Evolutionary conservation across 2,888 invertebrate species (phyloP).

Genomic region (Polylopha cassiicola): DNA sequence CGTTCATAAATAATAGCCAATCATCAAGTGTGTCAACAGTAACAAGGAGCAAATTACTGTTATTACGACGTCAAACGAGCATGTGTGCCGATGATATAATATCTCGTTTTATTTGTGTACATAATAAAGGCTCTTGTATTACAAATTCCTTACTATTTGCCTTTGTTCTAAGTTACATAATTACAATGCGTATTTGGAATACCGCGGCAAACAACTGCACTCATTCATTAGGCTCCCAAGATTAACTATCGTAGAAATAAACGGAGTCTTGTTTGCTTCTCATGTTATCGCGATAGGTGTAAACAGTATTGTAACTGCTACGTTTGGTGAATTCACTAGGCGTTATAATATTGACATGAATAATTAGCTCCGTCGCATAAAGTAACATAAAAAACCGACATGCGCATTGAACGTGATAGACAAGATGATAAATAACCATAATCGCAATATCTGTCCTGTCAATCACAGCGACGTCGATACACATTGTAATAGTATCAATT

Average conservation of each 20-base stretch:
- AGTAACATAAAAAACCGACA: slow-evolving; percentile 5
- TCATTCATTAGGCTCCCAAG: not conserved
- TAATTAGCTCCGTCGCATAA: slow-evolving; percentile 7
- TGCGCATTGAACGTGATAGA: slow-evolving; percentile 25
- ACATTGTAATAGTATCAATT: slow-evolving; percentile 46
- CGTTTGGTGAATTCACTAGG: slow-evolving; percentile 1
- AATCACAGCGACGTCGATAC: slow-evolving; percentile 40
- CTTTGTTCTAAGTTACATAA: slow-evolving; percentile 1
- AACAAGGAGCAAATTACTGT: slow-evolving; percentile 42
- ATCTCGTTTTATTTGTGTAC: not conserved
- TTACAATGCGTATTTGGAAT: slow-evolving; percentile 8
- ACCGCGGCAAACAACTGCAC: slow-evolving; percentile 11
- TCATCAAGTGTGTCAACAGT: slow-evolving; percentile 34
- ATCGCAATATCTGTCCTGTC: slow-evolving; percentile 47
- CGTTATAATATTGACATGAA: slow-evolving; percentile 3
- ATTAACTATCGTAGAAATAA: not conserved
- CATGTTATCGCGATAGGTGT: slow-evolving; percentile 2
- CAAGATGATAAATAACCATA: slow-evolving; percentile 45
- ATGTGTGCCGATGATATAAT: slow-evolving; percentile 29
- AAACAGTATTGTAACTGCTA: not conserved
- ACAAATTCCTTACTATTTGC: too few species aligned
- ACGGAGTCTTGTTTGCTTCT: slow-evolving; percentile 12
- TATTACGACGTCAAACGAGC: slow-evolving; percentile 35
- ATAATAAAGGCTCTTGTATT: slow-evolving; percentile 6
- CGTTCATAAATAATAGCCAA: slow-evolving; percentile 24